Base-by-base conservation (phyloP, 2,113 vertebrate genomes). In the Thymallus thymallus region DNA sequence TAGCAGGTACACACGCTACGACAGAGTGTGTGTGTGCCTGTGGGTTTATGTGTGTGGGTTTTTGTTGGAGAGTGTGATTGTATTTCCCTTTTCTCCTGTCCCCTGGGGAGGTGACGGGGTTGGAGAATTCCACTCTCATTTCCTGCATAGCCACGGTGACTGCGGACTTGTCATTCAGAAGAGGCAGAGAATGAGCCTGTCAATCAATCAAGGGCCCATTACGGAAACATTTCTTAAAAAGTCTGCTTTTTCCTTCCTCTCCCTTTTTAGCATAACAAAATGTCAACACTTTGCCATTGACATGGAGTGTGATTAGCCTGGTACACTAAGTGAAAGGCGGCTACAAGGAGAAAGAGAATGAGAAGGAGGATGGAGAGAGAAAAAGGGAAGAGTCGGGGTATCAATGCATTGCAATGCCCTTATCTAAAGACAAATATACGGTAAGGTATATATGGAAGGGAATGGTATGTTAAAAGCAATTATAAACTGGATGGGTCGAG, bases 81-180 rank as follows among this genome's bases (percentile, higher is more conserved):
- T 90, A 83, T 91, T 91, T 89, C 86, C 80, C 72, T 83, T 90
- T 80, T 84, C 82, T 79, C 83, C 82, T 85, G 80, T 90, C 89
- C 87, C 88, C 87, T 67, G 86, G 92, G 88, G 88, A 92, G 90
- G 88, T 89, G 88, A 92, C 89, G 88, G 80, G 82, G 84, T 83
- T 80, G 87, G 74, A 87, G 91, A 91, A 92, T 93, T 91, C 89
- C 89, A 87, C 88, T 92, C 88, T 90, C 90, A 92, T 92, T 92
- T 91, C 86, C 91, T 81, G 75, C 80, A 79, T 82, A 75, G 80
- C 82, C 72, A 77, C 67, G 76, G 85, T 69, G 84, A 90, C 85
- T 83, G 88, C 79, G 55, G 82, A 72, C 86, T 88, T 92, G 91
- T 91, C 91, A 91, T 83, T 93, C 90, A 88, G 71, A 86, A 84